phyloP scores from a whole-genome alignment of 2,797 vertebrate genomes.

The Neoniphon sammara region DNA sequence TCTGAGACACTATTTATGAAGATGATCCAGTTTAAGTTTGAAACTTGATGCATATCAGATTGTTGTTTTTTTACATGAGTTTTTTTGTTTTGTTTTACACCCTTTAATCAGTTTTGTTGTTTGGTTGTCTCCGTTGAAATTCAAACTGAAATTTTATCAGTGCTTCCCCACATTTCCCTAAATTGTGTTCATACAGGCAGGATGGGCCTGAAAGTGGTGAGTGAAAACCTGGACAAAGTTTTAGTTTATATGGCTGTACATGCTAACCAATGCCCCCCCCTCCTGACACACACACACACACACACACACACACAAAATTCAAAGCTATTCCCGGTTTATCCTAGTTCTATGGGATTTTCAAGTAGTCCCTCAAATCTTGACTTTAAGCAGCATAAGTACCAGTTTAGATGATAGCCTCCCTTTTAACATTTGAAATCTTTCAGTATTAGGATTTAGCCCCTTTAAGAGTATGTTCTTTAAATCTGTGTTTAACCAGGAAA shows the following conservation, averaged over 20 bases:
- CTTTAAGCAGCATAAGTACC: slow-evolving; percentile 64
- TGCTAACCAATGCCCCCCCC: no score
- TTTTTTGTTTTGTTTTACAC: background rate
- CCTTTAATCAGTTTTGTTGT: background rate
- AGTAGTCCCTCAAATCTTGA: slow-evolving; percentile 50
- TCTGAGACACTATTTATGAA: background rate
- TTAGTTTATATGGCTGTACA: no score
- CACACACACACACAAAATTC: background rate
- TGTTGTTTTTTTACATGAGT: background rate
- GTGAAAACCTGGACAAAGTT: no score
- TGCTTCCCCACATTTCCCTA: no score
- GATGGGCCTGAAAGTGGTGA: no score
- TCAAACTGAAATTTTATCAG: background rate
- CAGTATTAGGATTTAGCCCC: slow-evolving; percentile 35
- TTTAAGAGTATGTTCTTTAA: slow-evolving; percentile 10
- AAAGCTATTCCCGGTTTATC: slow-evolving; percentile 30
- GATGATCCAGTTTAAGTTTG: background rate
- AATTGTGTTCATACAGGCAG: no score
- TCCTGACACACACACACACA: background rate
- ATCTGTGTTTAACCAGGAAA: no score
- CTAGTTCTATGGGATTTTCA: slow-evolving; percentile 51
- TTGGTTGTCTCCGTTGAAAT: background rate
- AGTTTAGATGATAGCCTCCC: background rate
- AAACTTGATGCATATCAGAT: background rate
- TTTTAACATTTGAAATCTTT: slow-evolving; percentile 1